Evolutionary conservation across 2,797 vertebrate species (phyloP).

Genomic region (Chelmon rostratus): DNA sequence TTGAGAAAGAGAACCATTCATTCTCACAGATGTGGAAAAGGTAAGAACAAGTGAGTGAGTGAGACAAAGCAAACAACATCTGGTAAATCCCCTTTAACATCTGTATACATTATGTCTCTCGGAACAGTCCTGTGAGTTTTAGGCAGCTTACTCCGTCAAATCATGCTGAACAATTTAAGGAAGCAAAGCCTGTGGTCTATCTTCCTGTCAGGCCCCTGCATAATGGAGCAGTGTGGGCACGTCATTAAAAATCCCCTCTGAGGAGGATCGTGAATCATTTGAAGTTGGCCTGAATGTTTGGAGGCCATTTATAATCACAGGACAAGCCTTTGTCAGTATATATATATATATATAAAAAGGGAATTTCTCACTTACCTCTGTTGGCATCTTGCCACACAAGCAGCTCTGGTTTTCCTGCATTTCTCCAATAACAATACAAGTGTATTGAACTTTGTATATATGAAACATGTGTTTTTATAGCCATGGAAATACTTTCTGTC

Average conservation of each 20-base stretch:
- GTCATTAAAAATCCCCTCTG: slow-evolving; percentile 50
- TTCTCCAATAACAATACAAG: background rate
- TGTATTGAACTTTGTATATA: background rate
- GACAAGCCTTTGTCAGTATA: slow-evolving; percentile 8
- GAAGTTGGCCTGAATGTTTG: slow-evolving; percentile 25
- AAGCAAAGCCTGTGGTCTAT: slow-evolving; percentile 25
- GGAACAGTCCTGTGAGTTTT: accelerated
- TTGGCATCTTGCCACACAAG: background rate
- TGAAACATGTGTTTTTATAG: too few species aligned
- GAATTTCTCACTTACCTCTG: background rate
- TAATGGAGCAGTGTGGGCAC: slow-evolving; percentile 3
- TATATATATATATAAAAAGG: background rate
- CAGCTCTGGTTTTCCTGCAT: background rate
- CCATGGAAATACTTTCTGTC: too few species aligned
- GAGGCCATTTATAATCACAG: slow-evolving; percentile 33
- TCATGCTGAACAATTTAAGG: slow-evolving; percentile 43
- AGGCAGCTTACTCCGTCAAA: background rate
- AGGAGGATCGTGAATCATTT: slow-evolving; percentile 45
- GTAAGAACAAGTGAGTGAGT: background rate
- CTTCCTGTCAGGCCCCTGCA: slow-evolving; percentile 33
- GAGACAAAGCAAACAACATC: background rate
- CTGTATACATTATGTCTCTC: slow-evolving; percentile 4
- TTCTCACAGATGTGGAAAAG: background rate
- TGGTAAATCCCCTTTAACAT: background rate
- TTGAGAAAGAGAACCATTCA: background rate